Evolutionary conservation across 2,888 invertebrate genomes (phyloP), one percentile per base, ranked within the genome.

Genomic region (Diachrysia chrysitis): DNA sequence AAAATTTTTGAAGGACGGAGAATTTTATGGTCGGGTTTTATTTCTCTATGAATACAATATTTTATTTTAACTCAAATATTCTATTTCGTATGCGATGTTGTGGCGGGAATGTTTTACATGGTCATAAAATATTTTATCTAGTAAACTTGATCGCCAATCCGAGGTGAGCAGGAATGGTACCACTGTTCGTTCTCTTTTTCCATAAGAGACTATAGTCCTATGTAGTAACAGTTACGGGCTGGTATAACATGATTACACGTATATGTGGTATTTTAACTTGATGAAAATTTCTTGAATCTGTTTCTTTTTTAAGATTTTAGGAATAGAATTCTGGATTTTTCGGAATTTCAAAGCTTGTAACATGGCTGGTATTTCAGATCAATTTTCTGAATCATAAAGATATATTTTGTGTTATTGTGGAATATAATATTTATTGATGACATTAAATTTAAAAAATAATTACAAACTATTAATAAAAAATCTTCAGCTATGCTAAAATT

Each of bases 21-120:
- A 35, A 58, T 73, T 77, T 73, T 58, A 77, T 12, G 21, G 1
- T 35, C 14, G 1, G 10, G n/a, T 58, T 74, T 72, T 74, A 77
- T 67, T 77, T 53, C 23, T 23, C 23, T 54, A 16, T 54, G 23
- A 23, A 19, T 25, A 54, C 16, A 23, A 54, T 54, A 54, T 54
- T 54, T 54, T 54, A 23, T 54, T 23, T 54, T 54, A 25, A 23
- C 25, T 23, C 19, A 51, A 51, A 51, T 19, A 19, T 19, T 19
- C 19, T 51, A 19, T 21, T 51, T 21, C 48, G 19, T 51, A 21
- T 51, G 1, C 19, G 19, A 51, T 51, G 42, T n/a, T 42, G 42
- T 42, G 42, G 42, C 42, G n/a, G 42, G 42, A 42, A 42, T 42
- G 42, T 42, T 42, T 42, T 42, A 42, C 42, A 42, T 42, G n/a